Base-by-base conservation (phyloP, 2,113 vertebrate species). In the Hippocampus abdominalis region DNA sequence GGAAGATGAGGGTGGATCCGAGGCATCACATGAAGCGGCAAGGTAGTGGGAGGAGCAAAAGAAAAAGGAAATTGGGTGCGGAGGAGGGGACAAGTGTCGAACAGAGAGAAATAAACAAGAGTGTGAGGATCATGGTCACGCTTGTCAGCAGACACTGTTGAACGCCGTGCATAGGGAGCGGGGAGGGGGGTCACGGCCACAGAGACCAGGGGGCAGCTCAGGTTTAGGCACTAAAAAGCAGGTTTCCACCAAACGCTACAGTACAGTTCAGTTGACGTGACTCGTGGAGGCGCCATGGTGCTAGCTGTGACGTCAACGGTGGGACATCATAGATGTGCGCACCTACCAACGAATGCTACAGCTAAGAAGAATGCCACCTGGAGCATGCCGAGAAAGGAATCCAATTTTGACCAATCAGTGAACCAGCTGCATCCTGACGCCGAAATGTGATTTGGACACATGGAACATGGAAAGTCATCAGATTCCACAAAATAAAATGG, bases 81-180 rank as follows among this genome's bases (percentile, higher is more conserved):
- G 72, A 64, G 78, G 71, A 80, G 74, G 56, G 86, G 72, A 63
- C 85, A 81, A 82, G 76, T 76, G 86, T 72, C 79, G 75, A 82
- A 76, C 66, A 89, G 84, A 89, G 82, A 87, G 88, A 89, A 82
- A 87, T 84, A 86, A 88, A 88, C 75, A 87, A 80, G 83, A 86
- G 81, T 80, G 77, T 88, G 87, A 91, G 87, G 89, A 85, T 77
- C 78, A 82, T 62, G 72, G 74, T 84, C 63, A 87, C 76, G 83
- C 72, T 78, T 79, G 84, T 85, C 84, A 89, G 84, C 81, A 83
- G 81, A 85, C 80, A 86, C 87, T 84, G 87, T 88, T 89, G 82
- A 87, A 84, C 82, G 85, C 79, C 78, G 79, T 78, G 81, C 68
- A 68, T 2, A 18, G 72, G 83, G 73, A 72, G 86, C 60, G 40